These are phyloP conservation scores for Sinocyclocheilus grahami DNA, from an alignment of 2,113 vertebrate genomes.

Conservation along the genomic window DNA sequence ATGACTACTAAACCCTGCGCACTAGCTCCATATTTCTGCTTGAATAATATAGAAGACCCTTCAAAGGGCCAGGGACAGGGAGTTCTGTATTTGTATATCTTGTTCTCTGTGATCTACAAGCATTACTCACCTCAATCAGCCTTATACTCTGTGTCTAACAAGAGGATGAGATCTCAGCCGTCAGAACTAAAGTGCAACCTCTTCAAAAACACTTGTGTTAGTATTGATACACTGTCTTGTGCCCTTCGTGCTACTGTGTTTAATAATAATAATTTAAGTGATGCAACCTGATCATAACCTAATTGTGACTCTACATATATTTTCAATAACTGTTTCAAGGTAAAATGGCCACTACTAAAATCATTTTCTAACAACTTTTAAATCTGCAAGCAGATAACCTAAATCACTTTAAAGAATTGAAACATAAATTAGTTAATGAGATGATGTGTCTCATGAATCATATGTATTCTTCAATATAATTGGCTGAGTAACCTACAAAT, in stretches of 20 bases:
- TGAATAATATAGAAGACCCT: background rate
- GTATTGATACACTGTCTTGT: background rate
- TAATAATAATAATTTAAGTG: background rate
- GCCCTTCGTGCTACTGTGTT: background rate
- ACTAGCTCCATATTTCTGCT: background rate
- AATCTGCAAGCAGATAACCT: too few species aligned
- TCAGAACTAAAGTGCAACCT: background rate
- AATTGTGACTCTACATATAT: too few species aligned
- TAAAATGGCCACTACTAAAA: too few species aligned
- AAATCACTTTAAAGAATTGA: too few species aligned
- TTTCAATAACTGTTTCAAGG: too few species aligned
- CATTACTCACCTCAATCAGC: background rate
- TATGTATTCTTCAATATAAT: too few species aligned
- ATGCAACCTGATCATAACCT: too few species aligned
- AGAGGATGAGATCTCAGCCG: background rate
- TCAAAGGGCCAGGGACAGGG: background rate
- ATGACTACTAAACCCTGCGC: background rate
- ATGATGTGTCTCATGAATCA: too few species aligned
- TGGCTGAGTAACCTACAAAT: too few species aligned
- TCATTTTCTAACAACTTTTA: too few species aligned
- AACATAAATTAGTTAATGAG: too few species aligned
- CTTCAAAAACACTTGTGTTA: background rate
- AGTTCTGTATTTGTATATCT: background rate
- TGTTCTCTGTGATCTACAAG: constrained; percentile 15
- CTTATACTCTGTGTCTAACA: background rate